Conservation (phyloP, 2,113 vertebrate species). For the Lynx canadensis region DNA sequence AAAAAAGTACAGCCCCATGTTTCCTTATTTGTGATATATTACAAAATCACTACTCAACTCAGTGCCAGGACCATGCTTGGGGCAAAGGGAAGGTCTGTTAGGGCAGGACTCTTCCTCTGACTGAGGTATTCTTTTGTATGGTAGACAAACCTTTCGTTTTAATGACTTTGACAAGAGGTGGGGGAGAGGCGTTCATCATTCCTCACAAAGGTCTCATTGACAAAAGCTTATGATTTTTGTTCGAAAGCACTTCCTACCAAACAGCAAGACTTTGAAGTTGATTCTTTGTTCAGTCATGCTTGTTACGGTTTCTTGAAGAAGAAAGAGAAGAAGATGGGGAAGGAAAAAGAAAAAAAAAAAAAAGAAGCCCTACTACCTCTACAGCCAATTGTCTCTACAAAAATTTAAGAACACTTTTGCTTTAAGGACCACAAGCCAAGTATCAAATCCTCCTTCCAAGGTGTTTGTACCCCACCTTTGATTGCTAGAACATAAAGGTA, state of each 20-base stretch:
- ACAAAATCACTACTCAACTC: constrained; percentile 65
- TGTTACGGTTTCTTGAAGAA: constrained; percentile 62
- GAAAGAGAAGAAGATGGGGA: constrained; percentile 59
- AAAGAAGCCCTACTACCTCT: constrained; percentile 49
- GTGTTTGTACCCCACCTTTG: neutral
- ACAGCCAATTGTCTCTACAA: constrained; percentile 66
- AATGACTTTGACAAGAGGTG: constrained; percentile 79
- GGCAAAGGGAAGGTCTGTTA: constrained; percentile 77
- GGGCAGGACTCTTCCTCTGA: constrained; percentile 75
- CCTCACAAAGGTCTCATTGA: constrained; percentile 87
- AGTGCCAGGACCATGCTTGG: constrained; percentile 57
- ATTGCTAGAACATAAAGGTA: neutral
- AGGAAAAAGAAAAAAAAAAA: neutral
- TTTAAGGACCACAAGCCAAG: neutral
- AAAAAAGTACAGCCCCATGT: neutral
- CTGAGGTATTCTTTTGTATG: constrained; percentile 77
- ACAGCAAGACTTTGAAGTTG: constrained; percentile 85
- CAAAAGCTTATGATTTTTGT: constrained; percentile 82
- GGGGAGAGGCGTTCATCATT: constrained; percentile 59
- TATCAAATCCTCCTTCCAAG: neutral
- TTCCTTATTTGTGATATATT: constrained; percentile 70
- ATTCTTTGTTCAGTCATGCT: constrained; percentile 85
- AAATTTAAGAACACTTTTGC: constrained; percentile 45
- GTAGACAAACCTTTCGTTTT: constrained; percentile 73
- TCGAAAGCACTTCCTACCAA: constrained; percentile 86